phyloP scores from a whole-genome alignment of 2,797 vertebrate genomes.

The Mormyrus hasselquistii region DNA sequence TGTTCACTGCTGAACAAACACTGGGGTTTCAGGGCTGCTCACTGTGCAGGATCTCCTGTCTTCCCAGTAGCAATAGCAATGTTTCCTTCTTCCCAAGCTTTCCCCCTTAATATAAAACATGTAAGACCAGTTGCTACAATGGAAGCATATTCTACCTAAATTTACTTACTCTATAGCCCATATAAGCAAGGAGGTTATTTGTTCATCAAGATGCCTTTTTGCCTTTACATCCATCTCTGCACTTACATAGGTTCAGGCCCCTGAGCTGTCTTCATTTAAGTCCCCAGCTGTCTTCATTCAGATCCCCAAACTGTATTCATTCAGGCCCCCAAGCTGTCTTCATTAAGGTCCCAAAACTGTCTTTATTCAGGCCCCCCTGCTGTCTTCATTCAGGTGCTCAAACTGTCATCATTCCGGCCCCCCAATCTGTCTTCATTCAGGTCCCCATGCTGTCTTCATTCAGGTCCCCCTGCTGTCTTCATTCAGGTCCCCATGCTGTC shows the following conservation, averaged over 20 bases:
- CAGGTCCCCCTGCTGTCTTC: too few relatives aligned
- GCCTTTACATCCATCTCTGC: not conserved
- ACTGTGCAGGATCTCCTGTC: not conserved
- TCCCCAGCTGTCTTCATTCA: too few relatives aligned
- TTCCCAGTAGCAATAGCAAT: not conserved
- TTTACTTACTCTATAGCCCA: not conserved
- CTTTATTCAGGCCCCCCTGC: too few relatives aligned
- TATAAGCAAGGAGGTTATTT: not conserved
- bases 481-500: too few relatives aligned
- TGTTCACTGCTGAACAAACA: not conserved
- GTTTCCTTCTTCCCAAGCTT: not conserved
- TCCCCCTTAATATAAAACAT: not conserved
- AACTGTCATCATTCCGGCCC: too few relatives aligned
- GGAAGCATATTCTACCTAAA: not conserved
- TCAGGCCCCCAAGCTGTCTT: not conserved
- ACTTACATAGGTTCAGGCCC: not conserved
- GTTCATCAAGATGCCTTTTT: not conserved
- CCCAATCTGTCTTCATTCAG: too few relatives aligned
- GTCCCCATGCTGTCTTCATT: too few relatives aligned
- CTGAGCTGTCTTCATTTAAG: too few relatives aligned
- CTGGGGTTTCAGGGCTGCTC: not conserved
- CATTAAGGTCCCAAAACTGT: too few relatives aligned
- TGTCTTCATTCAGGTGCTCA: too few relatives aligned
- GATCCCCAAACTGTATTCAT: not conserved
- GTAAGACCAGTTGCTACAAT: not conserved